Conservation (phyloP, 1,140 invertebrate genomes). For the Drosophila insularis region DNA sequence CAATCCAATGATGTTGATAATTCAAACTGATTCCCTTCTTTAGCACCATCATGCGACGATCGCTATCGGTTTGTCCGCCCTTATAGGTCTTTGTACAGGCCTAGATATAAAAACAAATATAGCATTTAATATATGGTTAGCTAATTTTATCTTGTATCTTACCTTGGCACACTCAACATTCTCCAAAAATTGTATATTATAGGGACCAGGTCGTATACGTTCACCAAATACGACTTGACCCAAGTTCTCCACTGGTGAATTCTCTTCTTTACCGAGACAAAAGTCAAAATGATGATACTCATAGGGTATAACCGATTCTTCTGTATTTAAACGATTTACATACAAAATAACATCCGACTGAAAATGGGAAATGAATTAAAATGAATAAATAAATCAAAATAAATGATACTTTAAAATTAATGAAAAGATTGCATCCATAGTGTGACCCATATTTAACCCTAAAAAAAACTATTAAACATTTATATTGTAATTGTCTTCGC, state of each 20-base stretch:
- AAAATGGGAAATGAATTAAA: conserved; percentile 10
- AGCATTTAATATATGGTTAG: no score
- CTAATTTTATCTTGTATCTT: conserved; percentile 18
- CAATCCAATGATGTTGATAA: conserved; percentile 99
- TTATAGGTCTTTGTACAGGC: conserved; percentile 89
- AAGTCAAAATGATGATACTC: conserved; percentile 99
- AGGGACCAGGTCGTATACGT: conserved; percentile 95
- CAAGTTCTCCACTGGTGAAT: conserved; percentile 97
- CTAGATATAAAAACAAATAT: conserved; percentile 23
- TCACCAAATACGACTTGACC: conserved; percentile 99
- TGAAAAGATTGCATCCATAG: no score
- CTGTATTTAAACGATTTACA: conserved; percentile 98
- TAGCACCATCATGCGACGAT: conserved; percentile 90
- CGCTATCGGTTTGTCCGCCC: conserved; percentile 85
- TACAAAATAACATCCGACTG: conserved; percentile 85
- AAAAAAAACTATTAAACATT: no score
- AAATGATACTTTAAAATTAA: no score
- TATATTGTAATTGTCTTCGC: no score
- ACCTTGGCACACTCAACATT: conserved; percentile 88
- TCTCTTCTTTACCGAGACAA: conserved; percentile 88
- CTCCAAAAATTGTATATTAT: conserved; percentile 91
- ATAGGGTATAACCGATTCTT: conserved; percentile 98
- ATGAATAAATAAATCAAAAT: background rate
- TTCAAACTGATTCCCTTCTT: conserved; percentile 97
- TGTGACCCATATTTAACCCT: no score